phyloP scores from a whole-genome alignment of 1,140 invertebrate genomes.

The Drosophila ironensis region DNA sequence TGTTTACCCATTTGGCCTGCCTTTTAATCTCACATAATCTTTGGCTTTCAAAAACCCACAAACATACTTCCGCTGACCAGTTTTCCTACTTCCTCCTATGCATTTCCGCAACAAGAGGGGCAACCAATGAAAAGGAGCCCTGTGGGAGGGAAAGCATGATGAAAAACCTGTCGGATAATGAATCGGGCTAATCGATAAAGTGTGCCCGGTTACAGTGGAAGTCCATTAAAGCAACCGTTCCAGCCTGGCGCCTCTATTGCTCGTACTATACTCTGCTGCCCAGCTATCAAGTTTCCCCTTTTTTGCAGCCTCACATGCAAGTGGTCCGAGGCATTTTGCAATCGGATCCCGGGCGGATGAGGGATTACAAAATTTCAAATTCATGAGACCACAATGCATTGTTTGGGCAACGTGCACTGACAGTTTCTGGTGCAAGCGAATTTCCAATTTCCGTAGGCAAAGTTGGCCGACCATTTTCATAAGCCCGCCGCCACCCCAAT shows the following conservation, averaged over 20 bases:
- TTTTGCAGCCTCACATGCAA: background rate
- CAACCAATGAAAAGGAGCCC: slow-evolving; percentile 9
- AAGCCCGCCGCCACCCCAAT: slow-evolving; percentile 4
- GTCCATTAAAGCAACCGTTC: slow-evolving; percentile 45
- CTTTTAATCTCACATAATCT: no score
- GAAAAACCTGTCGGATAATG: slow-evolving; percentile 46
- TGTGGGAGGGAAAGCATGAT: slow-evolving; percentile 3
- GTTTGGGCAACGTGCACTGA: slow-evolving; percentile 15
- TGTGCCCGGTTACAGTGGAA: slow-evolving; percentile 40
- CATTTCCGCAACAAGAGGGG: background rate
- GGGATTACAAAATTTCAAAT: slow-evolving; percentile 67
- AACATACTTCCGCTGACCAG: background rate
- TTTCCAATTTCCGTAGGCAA: slow-evolving; percentile 65
- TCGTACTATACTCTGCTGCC: no score
- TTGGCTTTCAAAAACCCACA: background rate
- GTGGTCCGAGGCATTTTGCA: slow-evolving; percentile 37
- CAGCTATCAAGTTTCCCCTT: slow-evolving; percentile 40
- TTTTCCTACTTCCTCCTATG: background rate
- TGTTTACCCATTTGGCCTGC: no score
- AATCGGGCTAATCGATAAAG: slow-evolving; percentile 45
- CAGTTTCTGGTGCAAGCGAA: slow-evolving; percentile 31
- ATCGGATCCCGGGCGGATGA: slow-evolving; percentile 37
- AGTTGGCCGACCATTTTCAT: slow-evolving; percentile 40
- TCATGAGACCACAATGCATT: slow-evolving; percentile 49
- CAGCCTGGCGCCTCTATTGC: slow-evolving; percentile 30